Base-by-base conservation (phyloP, 1,140 invertebrate species). In the Lordiphosa stackelbergi region DNA sequence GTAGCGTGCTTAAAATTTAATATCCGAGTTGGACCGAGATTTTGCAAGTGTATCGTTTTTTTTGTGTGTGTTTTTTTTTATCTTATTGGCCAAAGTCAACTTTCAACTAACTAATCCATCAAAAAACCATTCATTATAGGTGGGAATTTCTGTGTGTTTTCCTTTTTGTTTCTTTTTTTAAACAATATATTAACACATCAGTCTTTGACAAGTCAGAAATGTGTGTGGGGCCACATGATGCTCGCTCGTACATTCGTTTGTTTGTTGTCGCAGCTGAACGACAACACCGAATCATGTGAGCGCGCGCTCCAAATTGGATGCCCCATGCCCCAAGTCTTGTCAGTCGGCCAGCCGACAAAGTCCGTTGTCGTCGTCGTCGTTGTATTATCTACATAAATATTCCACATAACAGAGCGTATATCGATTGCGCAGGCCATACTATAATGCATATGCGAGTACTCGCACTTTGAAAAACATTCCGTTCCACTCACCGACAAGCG, bases 161-260 rank as follows among this genome's bases (percentile, higher is more conserved):
- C n/a, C 10, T 61, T 61, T 24, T 19, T 46, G 11, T 24, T 55
- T 24, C 22, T 31, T 51, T 66, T 70, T 61, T 69, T 64, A 68
- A 73, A 57, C 52, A 63, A 78, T 60, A 81, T 79, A 79, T 79
- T 79, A 81, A 75, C 75, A 81, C 75, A 81, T 81, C 77, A 81
- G 71, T 54, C 66, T 66, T 55, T 61, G 71, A 75, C 75, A 72
- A 75, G 75, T 51, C 53, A 68, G 58, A 71, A 62, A 58, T 57
- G 48, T 49, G 45, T 69, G 64, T 24, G 22, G 4, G 57, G 61
- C 66, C 75, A 81, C 78, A 79, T 81, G 75, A 81, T 81, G 75
- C 74, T 79, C 64, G 75, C 74, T 79, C 64, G 42, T 58, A 51
- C 63, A 35, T 34, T 57, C 22, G 16, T 63, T 31, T 61, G 45